Conservation (phyloP, 2,888 invertebrate species). For the Netelia virgata region DNA sequence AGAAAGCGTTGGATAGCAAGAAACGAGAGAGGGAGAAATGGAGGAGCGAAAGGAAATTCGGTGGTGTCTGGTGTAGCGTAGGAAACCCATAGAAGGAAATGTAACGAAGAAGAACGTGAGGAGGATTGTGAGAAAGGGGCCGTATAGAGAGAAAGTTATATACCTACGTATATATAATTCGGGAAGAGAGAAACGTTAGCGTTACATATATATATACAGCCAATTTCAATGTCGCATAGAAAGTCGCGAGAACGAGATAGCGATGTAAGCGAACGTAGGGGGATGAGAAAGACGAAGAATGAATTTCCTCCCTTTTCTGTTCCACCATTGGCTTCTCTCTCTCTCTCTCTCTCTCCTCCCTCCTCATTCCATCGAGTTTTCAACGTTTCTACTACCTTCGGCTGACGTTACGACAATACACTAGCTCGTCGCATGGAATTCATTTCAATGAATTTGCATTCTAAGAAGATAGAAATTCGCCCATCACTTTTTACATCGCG, state of each 20-base stretch:
- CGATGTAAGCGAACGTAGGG: constrained; percentile 47
- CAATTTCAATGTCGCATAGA: constrained; percentile 13
- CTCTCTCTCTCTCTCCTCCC: constrained; percentile 26
- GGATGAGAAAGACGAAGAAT: constrained; percentile 50
- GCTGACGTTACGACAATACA: constrained; percentile 75
- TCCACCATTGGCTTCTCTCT: background rate
- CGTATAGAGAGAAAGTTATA: background rate
- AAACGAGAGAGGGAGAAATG: constrained; percentile 22
- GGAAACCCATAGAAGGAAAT: constrained; percentile 33
- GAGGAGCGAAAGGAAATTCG: constrained; percentile 21
- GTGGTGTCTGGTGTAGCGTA: constrained; percentile 5
- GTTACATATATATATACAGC: background rate
- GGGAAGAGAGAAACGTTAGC: too few species aligned
- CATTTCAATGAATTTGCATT: constrained; percentile 82
- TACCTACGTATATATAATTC: background rate
- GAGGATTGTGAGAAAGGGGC: background rate
- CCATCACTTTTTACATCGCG: constrained; percentile 67
- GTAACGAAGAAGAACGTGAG: constrained; percentile 46
- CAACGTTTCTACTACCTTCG: constrained; percentile 58
- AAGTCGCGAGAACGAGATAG: constrained; percentile 19
- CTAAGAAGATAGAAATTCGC: constrained; percentile 70
- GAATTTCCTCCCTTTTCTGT: constrained; percentile 39
- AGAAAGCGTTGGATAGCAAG: constrained; percentile 24
- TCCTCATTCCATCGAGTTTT: constrained; percentile 52
- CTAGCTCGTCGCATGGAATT: constrained; percentile 73